Evolutionary conservation across 2,888 invertebrate species (phyloP), one percentile per base, ranked within the genome.

Genomic region (Scrobipalpa costella): DNA sequence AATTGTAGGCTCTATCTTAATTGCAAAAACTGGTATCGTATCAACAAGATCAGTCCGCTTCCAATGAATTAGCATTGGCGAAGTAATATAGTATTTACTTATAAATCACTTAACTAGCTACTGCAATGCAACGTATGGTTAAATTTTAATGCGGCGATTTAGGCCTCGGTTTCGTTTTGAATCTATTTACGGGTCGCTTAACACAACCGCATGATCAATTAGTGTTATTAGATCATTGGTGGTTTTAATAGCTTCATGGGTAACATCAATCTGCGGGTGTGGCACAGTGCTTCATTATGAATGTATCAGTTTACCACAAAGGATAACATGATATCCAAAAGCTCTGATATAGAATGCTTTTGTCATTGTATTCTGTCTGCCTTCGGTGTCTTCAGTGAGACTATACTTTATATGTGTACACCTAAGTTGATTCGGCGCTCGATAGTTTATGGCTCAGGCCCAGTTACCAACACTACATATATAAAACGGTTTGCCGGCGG

Each of bases 61-160:
- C 74, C 70, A 77, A 75, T 74, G 73, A 80, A 83, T 82, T 78
- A 81, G 73, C 74, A 76, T 75, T 74, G 76, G 77, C 79, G 76
- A 76, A 76, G 73, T 75, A 79, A 68, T 64, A 65, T 63, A 65
- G 62, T 64, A 70, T 80, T 77, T 78, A 75, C 77, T 71, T 78
- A 73, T 75, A 78, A 75, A 77, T 76, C 60, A 71, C 68, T 69
- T 69, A 64, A 65, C 61, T 66, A 65, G 66, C 61, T 65, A 66
- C 71, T 65, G 70, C 69, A 64, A 69, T 65, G 70, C 69, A 64
- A 69, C 19, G 71, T 67, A 73, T 70, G 61, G 73, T 77, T 74
- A 70, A 66, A 60, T 67, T 68, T 68, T 70, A 71, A 73, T 73
- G 69, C 69, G 69, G 74, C 70, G 72, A 67, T 66, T 63, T 62